Conservation (phyloP, 1,140 invertebrate genomes). For the Drosophila lowei region DNA sequence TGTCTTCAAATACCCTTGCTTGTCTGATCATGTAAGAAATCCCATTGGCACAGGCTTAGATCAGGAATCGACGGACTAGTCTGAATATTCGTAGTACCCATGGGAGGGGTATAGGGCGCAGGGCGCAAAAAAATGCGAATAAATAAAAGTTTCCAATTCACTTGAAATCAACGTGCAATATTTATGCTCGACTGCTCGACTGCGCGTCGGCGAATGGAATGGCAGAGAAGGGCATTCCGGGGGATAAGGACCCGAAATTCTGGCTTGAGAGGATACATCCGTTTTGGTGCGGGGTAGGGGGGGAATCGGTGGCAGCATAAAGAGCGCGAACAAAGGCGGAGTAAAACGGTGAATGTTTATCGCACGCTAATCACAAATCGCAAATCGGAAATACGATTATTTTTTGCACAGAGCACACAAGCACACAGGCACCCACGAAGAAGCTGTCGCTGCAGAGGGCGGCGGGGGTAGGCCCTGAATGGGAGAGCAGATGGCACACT, state of each 20-base stretch:
- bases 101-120: neutral
- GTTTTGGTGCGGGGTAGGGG: too few species aligned
- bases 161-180: slow-evolving; percentile 67
- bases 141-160: slow-evolving; percentile 68
- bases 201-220: slow-evolving; percentile 17
- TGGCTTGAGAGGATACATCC: too few species aligned
- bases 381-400: slow-evolving; percentile 78
- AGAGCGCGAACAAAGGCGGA: slow-evolving; percentile 36
- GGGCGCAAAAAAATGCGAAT: slow-evolving; percentile 21
- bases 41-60: too few species aligned
- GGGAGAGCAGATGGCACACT: neutral
- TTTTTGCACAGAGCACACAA: slow-evolving; percentile 41
- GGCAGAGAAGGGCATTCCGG: neutral
- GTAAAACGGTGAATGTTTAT: slow-evolving; percentile 55
- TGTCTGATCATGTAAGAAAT: too few species aligned
- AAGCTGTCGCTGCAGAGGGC: neutral
- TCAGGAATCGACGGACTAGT: too few species aligned
- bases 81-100: neutral
- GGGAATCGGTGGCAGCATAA: slow-evolving; percentile 18
- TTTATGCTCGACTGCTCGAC: slow-evolving; percentile 64
- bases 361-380: slow-evolving; percentile 76
- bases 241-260: too few species aligned
- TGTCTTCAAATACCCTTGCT: too few species aligned
- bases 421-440: slow-evolving; percentile 16
- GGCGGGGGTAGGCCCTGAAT: too few species aligned